Percentiles rank a stretch among this genome's conserved stretches.
Evolutionary conservation across 2,888 invertebrate genomes (phyloP).

Genomic region (Drosophila anomalata): DNA sequence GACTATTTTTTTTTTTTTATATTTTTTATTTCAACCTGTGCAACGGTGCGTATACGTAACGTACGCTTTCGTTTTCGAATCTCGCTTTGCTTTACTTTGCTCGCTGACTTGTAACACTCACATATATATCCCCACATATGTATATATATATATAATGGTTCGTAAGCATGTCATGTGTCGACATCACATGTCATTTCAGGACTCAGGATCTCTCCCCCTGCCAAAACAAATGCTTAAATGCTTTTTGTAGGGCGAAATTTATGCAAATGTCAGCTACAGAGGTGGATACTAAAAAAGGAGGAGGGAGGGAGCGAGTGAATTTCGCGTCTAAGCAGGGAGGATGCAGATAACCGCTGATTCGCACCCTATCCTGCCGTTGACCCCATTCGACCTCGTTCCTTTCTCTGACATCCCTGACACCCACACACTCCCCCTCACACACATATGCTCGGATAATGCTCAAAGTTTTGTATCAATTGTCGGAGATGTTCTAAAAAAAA

Average conservation of each 20-base stretch:
- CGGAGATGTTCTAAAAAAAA: constrained; percentile 69
- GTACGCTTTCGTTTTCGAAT: constrained; percentile 40
- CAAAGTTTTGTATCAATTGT: constrained; percentile 55
- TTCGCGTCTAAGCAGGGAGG: constrained; percentile 21
- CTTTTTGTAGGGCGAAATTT: constrained; percentile 44
- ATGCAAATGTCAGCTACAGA: constrained; percentile 45
- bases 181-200: constrained; percentile 51
- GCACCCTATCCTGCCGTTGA: constrained; percentile 15
- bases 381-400: constrained; percentile 31
- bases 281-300: constrained; percentile 18
- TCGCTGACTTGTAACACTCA: constrained; percentile 45
- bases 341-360: constrained; percentile 28
- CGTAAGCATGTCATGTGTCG: constrained; percentile 35
- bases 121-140: constrained; percentile 24
- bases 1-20: neutral
- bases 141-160: constrained; percentile 4
- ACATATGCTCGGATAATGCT: constrained; percentile 2
- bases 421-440: constrained; percentile 6
- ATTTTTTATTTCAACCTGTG: constrained; percentile 46
- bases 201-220: neutral
- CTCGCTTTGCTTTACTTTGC: constrained; percentile 42
- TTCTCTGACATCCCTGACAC: constrained; percentile 9
- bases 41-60: constrained; percentile 67
- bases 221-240: constrained; percentile 45
- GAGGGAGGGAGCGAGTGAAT: neutral